phyloP scores from a whole-genome alignment of 2,888 invertebrate species.

The Tipula confusa region DNA sequence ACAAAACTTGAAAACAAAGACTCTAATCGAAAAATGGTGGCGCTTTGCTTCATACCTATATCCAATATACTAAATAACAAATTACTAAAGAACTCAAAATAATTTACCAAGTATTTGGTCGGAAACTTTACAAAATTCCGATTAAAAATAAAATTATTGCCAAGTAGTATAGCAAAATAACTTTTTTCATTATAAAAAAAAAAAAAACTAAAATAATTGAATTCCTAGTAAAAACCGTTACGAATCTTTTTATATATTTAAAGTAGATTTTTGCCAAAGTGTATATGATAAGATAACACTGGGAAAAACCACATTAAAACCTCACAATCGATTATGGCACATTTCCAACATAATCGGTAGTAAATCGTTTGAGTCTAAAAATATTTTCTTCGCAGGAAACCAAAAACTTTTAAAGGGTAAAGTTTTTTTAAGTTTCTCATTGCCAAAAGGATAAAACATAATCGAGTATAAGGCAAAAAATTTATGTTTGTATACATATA shows the following conservation, averaged over 20 bases:
- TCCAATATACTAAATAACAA: no score
- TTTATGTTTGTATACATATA: neutral
- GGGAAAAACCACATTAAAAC: neutral
- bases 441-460: neutral
- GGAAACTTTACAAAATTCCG: neutral
- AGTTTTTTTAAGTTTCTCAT: neutral
- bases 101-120: no score
- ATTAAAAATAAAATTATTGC: neutral
- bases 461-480: neutral
- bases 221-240: neutral
- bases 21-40: no score
- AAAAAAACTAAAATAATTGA: neutral
- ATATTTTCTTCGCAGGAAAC: neutral
- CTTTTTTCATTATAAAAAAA: neutral
- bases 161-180: neutral
- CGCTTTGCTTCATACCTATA: no score
- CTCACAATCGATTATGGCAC: neutral
- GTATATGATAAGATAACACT: neutral
- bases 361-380: no score
- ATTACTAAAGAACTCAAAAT: no score
- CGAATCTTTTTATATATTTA: neutral
- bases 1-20: no score
- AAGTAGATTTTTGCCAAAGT: neutral
- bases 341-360: neutral
- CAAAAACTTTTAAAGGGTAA: neutral